phyloP scores from a whole-genome alignment of 2,888 invertebrate genomes.

The Cataglyphis albicans region DNA sequence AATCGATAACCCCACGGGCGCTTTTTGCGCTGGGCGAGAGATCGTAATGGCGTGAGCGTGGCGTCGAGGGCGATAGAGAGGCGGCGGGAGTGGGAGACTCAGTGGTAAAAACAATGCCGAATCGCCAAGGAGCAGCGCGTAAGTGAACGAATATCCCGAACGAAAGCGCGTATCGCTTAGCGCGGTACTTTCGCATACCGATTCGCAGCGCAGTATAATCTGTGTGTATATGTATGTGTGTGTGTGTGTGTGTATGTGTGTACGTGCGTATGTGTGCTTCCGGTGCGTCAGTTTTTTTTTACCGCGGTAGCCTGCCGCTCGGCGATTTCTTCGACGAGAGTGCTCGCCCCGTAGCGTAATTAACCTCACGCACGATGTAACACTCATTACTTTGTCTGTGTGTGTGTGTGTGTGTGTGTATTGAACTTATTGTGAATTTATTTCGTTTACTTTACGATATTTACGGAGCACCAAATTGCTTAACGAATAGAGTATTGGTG shows the following conservation, averaged over 20 bases:
- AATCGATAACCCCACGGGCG: conserved; percentile 66
- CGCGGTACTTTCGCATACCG: conserved; percentile 7
- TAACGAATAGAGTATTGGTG: background rate
- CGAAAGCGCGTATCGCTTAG: conserved; percentile 26
- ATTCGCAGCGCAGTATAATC: conserved; percentile 44
- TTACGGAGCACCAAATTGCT: background rate
- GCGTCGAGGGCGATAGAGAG: conserved; percentile 66
- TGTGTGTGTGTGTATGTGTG: background rate
- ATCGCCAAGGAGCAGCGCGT: conserved; percentile 66
- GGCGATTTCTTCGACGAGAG: background rate
- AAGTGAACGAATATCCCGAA: conserved; percentile 56
- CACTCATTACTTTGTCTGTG: background rate
- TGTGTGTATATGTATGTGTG: background rate
- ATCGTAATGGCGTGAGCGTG: conserved; percentile 70
- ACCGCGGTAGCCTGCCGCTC: background rate
- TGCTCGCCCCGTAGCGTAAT: conserved; percentile 21
- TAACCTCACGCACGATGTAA: conserved; percentile 22
- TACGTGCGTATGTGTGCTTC: background rate
- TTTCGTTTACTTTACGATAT: background rate
- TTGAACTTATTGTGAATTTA: background rate
- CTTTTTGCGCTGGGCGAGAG: conserved; percentile 55
- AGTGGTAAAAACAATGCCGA: conserved; percentile 74
- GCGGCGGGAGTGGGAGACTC: conserved; percentile 69
- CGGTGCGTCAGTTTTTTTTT: conserved; percentile 33
- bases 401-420: background rate